Evolutionary conservation across 1,140 invertebrate species (phyloP), one percentile per base, ranked within the genome.

Genomic region (Leptinotarsa texana): DNA sequence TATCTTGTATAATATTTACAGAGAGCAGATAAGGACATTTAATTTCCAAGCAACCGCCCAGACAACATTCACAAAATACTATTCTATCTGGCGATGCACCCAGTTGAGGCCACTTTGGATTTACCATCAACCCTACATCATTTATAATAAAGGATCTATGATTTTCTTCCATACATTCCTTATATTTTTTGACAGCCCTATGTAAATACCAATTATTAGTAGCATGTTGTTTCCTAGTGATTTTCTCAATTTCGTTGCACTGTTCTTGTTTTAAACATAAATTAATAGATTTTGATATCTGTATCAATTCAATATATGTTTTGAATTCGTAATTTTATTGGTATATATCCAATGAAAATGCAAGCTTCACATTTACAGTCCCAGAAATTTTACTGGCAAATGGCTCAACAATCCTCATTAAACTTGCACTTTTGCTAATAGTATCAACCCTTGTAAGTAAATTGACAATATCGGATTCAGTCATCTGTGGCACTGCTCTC

Each of bases 351-450:
- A 63, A 63, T 63, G 27, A 24, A 15, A 62, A n/a, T 63, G 70
- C 21, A 18, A 63, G 27, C 15, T 17, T 42, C 15, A 47, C 57
- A 27, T 15, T 63, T 62, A n/a, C 13, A 72, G 62, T 17, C n/a
- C 18, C 49, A 18, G 13, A 18, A 63, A 72, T 62, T 72, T 72
- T 61, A 33, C 17, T 62, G 21, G 70, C 70, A 72, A 72, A 72
- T 72, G 70, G 70, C 24, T 72, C 70, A 15, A 72, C 70, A 22
- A 72, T 63, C 27, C 49, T 61, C 70, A 72, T 72, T 18, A 72
- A n/a, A 62, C 51, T 18, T 22, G 70, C 70, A 72, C n/a, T 72
- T 18, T 33, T 11, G 15, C 24, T 17, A 5, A 33, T 17, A 27
- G n/a, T 61, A 6, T 72, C 51, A 33, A 72, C 63, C 62, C 57